Conservation (phyloP, 2,888 invertebrate species). For the Homarus gammarus region DNA sequence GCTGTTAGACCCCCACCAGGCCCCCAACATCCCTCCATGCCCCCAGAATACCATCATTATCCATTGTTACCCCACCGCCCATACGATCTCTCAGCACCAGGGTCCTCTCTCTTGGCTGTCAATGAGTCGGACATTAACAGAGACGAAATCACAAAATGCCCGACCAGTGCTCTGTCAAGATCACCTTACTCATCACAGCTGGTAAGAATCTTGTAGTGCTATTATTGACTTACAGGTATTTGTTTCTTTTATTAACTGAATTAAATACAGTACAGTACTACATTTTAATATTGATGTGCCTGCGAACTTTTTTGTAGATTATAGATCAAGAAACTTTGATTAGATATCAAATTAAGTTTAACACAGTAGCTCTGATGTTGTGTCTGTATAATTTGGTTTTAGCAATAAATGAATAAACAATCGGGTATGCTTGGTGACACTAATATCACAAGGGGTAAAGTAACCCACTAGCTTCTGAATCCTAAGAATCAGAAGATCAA, state of each 20-base stretch:
- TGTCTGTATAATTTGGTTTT: too few species aligned
- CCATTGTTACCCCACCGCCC: slow-evolving; percentile 65
- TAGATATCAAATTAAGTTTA: too few species aligned
- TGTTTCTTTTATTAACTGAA: background rate
- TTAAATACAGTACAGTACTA: too few species aligned
- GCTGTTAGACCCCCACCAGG: slow-evolving; percentile 47
- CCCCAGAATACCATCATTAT: slow-evolving; percentile 60
- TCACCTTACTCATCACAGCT: slow-evolving; percentile 52
- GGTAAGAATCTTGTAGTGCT: slow-evolving; percentile 22
- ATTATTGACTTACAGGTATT: background rate
- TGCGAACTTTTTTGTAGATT: too few species aligned
- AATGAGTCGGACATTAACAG: slow-evolving; percentile 56
- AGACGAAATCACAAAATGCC: slow-evolving; percentile 63
- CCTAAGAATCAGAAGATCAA: too few species aligned
- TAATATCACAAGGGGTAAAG: too few species aligned
- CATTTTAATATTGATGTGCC: too few species aligned
- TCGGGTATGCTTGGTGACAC: too few species aligned
- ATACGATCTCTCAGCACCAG: slow-evolving; percentile 66
- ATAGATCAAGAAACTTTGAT: too few species aligned
- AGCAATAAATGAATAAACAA: too few species aligned
- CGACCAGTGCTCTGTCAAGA: slow-evolving; percentile 49
- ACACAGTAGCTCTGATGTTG: too few species aligned
- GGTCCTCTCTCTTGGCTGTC: slow-evolving; percentile 65
- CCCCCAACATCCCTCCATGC: slow-evolving; percentile 53
- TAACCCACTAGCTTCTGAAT: too few species aligned